A percentile compares a stretch with the other conserved stretches of the same genome.
Conservation (phyloP, 1,140 invertebrate genomes). For the Temnothorax longispinosus region DNA sequence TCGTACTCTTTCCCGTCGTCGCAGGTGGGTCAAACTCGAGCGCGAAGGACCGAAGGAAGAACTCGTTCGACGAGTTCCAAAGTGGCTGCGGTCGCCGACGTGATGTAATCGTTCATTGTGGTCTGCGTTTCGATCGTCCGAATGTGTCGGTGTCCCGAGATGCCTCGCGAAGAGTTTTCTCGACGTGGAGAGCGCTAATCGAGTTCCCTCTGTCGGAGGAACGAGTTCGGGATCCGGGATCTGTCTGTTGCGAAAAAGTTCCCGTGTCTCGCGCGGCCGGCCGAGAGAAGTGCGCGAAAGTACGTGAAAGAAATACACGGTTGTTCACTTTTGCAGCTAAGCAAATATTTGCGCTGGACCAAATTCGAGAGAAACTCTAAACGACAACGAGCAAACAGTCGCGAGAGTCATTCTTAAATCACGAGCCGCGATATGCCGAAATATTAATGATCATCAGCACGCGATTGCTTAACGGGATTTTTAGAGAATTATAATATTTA, state of each 20-base stretch:
- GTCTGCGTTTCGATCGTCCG: slow-evolving; percentile 69
- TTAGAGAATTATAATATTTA: background rate
- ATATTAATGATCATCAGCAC: background rate
- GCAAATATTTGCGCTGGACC: slow-evolving; percentile 17
- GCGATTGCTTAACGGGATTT: background rate
- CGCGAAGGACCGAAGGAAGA: slow-evolving; percentile 52
- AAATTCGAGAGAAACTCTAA: slow-evolving; percentile 27
- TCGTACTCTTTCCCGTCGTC: slow-evolving; percentile 47
- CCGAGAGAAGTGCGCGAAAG: slow-evolving; percentile 24
- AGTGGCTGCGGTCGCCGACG: slow-evolving; percentile 67
- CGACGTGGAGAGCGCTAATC: slow-evolving; percentile 39
- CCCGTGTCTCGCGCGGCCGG: background rate
- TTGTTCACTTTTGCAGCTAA: slow-evolving; percentile 33
- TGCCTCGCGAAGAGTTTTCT: slow-evolving; percentile 52
- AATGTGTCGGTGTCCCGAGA: slow-evolving; percentile 35
- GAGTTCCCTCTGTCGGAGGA: slow-evolving; percentile 12
- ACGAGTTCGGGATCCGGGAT: background rate
- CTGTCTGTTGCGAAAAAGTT: slow-evolving; percentile 24
- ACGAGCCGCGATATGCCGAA: background rate
- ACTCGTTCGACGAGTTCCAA: slow-evolving; percentile 72
- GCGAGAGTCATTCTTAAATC: background rate
- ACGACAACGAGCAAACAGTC: background rate
- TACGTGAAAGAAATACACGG: slow-evolving; percentile 11
- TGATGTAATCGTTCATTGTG: slow-evolving; percentile 74
- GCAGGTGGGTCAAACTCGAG: slow-evolving; percentile 67